These are phyloP conservation scores for Tanytarsus gracilentus DNA, from an alignment of 2,888 invertebrate genomes.

Conservation along the genomic window DNA sequence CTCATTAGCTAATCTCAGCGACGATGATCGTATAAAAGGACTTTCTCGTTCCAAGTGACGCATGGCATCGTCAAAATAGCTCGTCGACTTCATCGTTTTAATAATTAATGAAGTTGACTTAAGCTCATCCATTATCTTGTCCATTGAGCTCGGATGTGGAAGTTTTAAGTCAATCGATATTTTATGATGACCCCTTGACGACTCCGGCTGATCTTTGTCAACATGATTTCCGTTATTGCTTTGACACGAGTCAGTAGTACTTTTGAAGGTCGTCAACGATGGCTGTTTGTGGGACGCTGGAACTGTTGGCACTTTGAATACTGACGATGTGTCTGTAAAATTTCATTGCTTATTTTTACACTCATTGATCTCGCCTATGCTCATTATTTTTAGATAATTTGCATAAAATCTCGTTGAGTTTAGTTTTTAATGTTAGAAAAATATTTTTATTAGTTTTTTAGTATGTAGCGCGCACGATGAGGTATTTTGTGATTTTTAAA, in stretches of 20 bases:
- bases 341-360: constrained; percentile 5
- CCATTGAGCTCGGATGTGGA: constrained; percentile 22
- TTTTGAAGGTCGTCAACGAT: constrained; percentile 24
- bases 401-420: too few relatives aligned
- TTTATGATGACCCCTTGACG: too few relatives aligned
- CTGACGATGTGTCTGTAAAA: constrained; percentile 20
- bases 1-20: constrained; percentile 31
- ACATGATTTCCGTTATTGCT: constrained; percentile 11
- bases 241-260: constrained; percentile 22
- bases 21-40: constrained; percentile 14
- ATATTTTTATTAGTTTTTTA: too few relatives aligned
- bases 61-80: constrained; percentile 43
- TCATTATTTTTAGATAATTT: neutral
- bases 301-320: constrained; percentile 2
- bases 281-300: constrained; percentile 14
- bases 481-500: too few relatives aligned
- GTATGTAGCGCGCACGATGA: too few relatives aligned
- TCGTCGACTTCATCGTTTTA: constrained; percentile 41
- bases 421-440: too few relatives aligned
- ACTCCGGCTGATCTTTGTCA: constrained; percentile 23
- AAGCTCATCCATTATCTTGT: constrained; percentile 33
- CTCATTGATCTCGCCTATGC: neutral
- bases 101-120: constrained; percentile 44
- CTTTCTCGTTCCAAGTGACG: constrained; percentile 35
- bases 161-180: constrained; percentile 25